These are phyloP conservation scores for Bufotes viridis DNA, from an alignment of 2,797 vertebrate species.

Conservation along the genomic window DNA sequence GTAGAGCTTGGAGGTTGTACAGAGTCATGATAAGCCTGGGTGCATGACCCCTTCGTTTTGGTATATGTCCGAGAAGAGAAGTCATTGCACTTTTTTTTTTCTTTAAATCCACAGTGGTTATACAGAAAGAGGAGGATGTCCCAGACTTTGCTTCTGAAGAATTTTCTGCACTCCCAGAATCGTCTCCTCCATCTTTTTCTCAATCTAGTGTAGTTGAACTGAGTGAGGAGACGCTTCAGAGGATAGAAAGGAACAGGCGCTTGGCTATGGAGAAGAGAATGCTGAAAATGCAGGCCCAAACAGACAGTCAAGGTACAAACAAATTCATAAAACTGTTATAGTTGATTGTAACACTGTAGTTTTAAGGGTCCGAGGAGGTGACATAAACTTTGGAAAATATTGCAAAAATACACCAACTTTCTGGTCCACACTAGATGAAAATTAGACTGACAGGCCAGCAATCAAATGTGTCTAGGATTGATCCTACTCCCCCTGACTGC, in stretches of 20 bases:
- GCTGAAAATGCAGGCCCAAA: constrained; percentile 74
- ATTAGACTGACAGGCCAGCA: too few species aligned
- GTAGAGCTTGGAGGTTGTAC: not conserved
- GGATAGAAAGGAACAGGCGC: constrained; percentile 86
- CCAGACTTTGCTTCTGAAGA: constrained; percentile 55
- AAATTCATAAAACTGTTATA: not conserved
- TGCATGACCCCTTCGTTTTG: not conserved
- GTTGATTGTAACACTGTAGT: not conserved
- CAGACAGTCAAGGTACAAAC: constrained; percentile 43
- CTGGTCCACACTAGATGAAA: too few species aligned
- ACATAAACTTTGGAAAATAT: too few species aligned
- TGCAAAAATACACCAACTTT: too few species aligned
- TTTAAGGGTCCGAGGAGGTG: not conserved
- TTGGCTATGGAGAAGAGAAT: constrained; percentile 86
- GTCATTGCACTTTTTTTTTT: not conserved
- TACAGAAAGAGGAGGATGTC: constrained; percentile 61
- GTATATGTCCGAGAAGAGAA: too few species aligned
- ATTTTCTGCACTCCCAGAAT: not conserved
- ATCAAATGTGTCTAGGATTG: too few species aligned
- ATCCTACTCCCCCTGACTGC: too few species aligned
- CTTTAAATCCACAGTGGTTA: constrained; percentile 56
- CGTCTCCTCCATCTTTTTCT: not conserved
- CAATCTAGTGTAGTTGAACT: constrained; percentile 64
- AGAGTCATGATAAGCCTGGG: not conserved
- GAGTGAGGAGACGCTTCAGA: constrained; percentile 83